Conservation (phyloP, 1,140 invertebrate species). For the Micrasema minimum region DNA sequence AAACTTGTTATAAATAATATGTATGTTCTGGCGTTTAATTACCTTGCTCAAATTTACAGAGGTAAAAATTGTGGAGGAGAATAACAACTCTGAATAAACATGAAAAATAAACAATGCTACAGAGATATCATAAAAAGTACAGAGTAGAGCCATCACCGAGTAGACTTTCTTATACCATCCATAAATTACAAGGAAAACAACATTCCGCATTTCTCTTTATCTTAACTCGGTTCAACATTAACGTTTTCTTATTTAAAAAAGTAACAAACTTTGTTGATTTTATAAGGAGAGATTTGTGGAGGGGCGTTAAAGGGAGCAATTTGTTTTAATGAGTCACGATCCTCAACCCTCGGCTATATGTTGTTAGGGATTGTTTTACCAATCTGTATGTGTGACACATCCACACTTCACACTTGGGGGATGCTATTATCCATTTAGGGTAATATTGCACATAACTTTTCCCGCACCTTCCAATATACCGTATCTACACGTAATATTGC, state of each 20-base stretch:
- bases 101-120: neutral
- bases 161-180: slow-evolving; percentile 6
- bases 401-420: slow-evolving; percentile 4
- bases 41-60: slow-evolving; percentile 7
- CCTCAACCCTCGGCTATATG: slow-evolving; percentile 26
- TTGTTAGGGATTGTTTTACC: slow-evolving; percentile 33
- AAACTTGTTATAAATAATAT: slow-evolving; percentile 4
- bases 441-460: slow-evolving; percentile 27
- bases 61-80: neutral
- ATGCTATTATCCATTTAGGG: slow-evolving; percentile 39
- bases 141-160: neutral
- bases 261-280: slow-evolving; percentile 45
- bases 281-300: slow-evolving; percentile 45
- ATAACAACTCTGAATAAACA: slow-evolving; percentile 18
- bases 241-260: slow-evolving; percentile 18
- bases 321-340: slow-evolving; percentile 54
- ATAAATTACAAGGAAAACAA: slow-evolving; percentile 25
- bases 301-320: slow-evolving; percentile 52
- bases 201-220: neutral
- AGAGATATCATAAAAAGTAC: neutral
- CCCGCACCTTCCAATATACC: too few relatives aligned
- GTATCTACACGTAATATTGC: too few relatives aligned
- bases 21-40: slow-evolving; percentile 10
- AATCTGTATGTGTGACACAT: slow-evolving; percentile 34
- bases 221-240: slow-evolving; percentile 6